Conservation (phyloP, 2,797 vertebrate species). For the Tangara arthus region DNA sequence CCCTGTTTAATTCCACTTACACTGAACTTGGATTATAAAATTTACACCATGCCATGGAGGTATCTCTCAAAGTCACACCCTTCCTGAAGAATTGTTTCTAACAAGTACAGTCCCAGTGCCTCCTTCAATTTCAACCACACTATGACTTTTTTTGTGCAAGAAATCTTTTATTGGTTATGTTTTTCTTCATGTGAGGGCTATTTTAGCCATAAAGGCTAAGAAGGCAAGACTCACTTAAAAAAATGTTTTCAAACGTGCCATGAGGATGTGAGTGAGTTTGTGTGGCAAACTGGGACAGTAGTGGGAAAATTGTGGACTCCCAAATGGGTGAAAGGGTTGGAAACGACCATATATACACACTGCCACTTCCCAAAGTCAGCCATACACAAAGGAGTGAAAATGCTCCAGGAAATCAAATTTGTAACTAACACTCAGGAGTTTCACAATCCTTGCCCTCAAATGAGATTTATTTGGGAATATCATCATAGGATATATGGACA, state of each 20-base stretch:
- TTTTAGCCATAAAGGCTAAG: neutral
- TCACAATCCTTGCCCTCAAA: conserved; percentile 62
- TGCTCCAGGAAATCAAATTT: neutral
- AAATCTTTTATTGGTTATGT: neutral
- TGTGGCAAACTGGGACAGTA: neutral
- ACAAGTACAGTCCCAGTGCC: neutral
- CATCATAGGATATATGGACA: conserved; percentile 70
- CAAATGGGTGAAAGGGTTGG: neutral
- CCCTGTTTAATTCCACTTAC: neutral
- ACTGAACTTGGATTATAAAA: neutral
- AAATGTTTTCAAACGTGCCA: neutral
- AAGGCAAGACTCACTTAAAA: neutral
- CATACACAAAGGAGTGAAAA: neutral
- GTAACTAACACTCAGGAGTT: conserved; percentile 37
- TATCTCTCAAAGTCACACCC: neutral
- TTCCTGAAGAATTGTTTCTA: neutral
- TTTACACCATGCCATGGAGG: neutral
- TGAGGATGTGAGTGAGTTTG: neutral
- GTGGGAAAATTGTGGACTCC: neutral
- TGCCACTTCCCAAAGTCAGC: neutral
- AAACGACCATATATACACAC: neutral
- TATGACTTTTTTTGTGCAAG: neutral
- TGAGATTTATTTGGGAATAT: conserved; percentile 76
- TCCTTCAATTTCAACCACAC: neutral
- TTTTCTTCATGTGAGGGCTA: neutral